phyloP scores from a whole-genome alignment of 2,797 vertebrate genomes.

The Enoplosus armatus region DNA sequence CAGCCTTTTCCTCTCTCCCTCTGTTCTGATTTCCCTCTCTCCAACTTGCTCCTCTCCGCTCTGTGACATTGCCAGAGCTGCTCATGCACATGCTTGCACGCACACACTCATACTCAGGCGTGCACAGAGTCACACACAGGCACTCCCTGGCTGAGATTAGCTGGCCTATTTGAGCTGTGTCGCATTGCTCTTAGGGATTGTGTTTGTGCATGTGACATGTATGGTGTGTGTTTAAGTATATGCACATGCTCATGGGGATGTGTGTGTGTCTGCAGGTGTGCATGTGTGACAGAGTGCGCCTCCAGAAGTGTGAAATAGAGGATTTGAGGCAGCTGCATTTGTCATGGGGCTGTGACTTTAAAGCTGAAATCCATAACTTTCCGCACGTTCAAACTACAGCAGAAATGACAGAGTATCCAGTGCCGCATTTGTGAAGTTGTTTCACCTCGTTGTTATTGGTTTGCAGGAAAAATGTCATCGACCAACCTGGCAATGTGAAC shows the following conservation, averaged over 20 bases:
- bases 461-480: conserved; percentile 5
- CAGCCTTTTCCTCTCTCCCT: conserved; percentile 45
- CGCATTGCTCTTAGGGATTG: conserved; percentile 73
- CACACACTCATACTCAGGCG: conserved; percentile 38
- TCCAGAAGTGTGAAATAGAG: conserved; percentile 76
- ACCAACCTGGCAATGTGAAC: conserved; percentile 10
- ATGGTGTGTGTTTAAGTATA: conserved; percentile 38
- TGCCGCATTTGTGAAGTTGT: conserved; percentile 45
- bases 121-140: conserved; percentile 47
- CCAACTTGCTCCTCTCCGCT: conserved; percentile 51
- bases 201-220: conserved; percentile 63
- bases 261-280: conserved; percentile 30
- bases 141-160: conserved; percentile 75
- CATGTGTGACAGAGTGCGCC: conserved; percentile 55
- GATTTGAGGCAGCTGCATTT: conserved; percentile 76
- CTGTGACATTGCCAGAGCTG: conserved; percentile 75
- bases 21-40: conserved; percentile 61
- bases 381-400: conserved; percentile 54
- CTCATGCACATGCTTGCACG: conserved; percentile 28
- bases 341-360: conserved; percentile 74
- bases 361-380: conserved; percentile 72
- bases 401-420: conserved; percentile 38
- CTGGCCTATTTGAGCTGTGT: conserved; percentile 78
- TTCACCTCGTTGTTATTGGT: conserved; percentile 30
- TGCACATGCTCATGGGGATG: conserved; percentile 11